These are phyloP conservation scores for Drusus annulatus DNA, from an alignment of 1,140 invertebrate genomes.

Conservation along the genomic window DNA sequence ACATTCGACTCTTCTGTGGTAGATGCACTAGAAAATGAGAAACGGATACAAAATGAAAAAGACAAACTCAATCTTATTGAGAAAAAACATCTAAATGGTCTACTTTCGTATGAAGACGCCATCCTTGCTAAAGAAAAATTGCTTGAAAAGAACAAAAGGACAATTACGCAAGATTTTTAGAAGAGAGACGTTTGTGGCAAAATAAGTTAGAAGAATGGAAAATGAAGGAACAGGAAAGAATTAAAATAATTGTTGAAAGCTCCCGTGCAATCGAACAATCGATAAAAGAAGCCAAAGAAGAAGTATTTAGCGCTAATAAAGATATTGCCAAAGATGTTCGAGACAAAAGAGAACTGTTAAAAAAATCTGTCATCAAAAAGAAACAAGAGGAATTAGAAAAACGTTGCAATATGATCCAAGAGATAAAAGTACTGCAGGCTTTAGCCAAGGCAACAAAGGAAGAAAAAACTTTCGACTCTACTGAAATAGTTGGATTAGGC, in stretches of 20 bases:
- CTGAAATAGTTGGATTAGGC: slow-evolving; percentile 70
- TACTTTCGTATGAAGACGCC: slow-evolving; percentile 72
- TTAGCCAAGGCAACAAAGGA: slow-evolving; percentile 65
- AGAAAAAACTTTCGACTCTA: slow-evolving; percentile 71
- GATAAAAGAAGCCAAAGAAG: slow-evolving; percentile 67
- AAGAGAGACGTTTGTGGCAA: slow-evolving; percentile 67
- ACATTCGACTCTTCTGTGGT: slow-evolving; percentile 65
- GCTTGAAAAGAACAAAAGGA: slow-evolving; percentile 67
- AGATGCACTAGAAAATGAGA: slow-evolving; percentile 65
- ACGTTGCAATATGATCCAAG: slow-evolving; percentile 70
- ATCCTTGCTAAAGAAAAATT: slow-evolving; percentile 70
- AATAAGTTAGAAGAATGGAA: slow-evolving; percentile 70
- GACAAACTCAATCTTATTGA: slow-evolving; percentile 70
- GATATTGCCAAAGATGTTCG: slow-evolving; percentile 65
- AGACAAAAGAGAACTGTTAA: slow-evolving; percentile 66
- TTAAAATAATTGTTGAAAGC: slow-evolving; percentile 67
- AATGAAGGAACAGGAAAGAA: slow-evolving; percentile 66
- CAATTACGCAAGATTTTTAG: slow-evolving; percentile 68
- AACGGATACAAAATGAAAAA: slow-evolving; percentile 67
- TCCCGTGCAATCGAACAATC: slow-evolving; percentile 66
- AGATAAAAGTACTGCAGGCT: slow-evolving; percentile 71
- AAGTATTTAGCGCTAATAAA: slow-evolving; percentile 65
- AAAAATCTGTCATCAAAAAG: slow-evolving; percentile 64
- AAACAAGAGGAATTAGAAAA: slow-evolving; percentile 69
- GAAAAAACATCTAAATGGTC: slow-evolving; percentile 72